Percentiles rank a stretch among this genome's conserved stretches.
Conservation (phyloP, 53 echinoderm and acorn worm species). For the Luidia sarsii region DNA sequence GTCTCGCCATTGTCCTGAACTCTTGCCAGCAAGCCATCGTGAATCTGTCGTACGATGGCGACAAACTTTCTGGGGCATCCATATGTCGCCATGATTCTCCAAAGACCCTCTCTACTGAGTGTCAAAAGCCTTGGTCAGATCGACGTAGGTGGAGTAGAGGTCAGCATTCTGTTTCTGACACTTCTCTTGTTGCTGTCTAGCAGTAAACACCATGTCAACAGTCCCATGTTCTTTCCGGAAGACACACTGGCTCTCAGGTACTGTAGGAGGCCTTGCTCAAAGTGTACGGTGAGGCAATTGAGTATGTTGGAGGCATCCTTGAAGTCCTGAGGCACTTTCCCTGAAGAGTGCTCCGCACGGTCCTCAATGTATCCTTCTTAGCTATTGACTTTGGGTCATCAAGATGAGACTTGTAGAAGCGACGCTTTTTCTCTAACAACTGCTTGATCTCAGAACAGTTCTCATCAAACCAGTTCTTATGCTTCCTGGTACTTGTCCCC, state of each 20-base stretch:
- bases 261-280: conserved; percentile 16
- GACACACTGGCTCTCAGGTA: conserved; percentile 27
- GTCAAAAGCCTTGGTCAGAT: conserved; percentile 15
- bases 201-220: conserved; percentile 25
- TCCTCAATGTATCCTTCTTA: too few species aligned
- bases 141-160: neutral
- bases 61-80: conserved; percentile 39
- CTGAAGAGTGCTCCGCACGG: neutral
- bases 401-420: neutral
- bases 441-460: too few species aligned
- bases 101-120: conserved; percentile 40
- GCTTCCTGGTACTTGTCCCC: neutral
- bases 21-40: conserved; percentile 43
- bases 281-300: conserved; percentile 1
- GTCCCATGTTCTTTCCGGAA: neutral
- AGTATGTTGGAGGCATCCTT: conserved; percentile 1
- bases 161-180: conserved; percentile 1
- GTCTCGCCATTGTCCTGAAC: conserved; percentile 26
- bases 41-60: conserved; percentile 29
- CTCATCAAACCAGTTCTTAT: too few species aligned
- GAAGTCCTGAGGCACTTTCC: neutral
- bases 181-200: conserved; percentile 38
- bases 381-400: neutral
- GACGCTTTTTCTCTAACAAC: neutral
- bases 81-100: conserved; percentile 57